Conservation (phyloP, 23 tunicate species). For the Styela clava region DNA sequence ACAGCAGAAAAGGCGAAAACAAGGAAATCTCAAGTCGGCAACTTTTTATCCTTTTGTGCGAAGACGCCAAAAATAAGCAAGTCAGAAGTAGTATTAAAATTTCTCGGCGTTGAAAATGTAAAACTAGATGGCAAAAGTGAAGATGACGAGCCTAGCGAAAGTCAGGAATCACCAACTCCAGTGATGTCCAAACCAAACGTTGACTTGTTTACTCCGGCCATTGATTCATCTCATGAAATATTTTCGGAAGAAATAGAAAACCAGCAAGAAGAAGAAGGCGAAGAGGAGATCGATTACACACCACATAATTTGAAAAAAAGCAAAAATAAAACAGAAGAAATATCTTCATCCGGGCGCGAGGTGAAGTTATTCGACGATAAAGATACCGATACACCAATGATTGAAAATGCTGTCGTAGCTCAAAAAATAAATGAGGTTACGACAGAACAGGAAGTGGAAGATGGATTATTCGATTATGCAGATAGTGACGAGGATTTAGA, state of each 20-base stretch:
- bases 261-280: constrained; percentile 11
- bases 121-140: background rate
- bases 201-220: background rate
- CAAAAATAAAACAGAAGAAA: background rate
- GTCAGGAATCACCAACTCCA: background rate
- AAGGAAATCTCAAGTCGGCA: constrained; percentile 30
- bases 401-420: background rate
- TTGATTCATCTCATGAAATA: background rate
- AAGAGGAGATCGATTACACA: background rate
- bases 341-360: background rate
- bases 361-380: background rate
- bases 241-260: background rate
- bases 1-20: constrained; percentile 24
- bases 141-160: background rate
- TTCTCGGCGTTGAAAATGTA: constrained; percentile 32
- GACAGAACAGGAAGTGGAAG: background rate
- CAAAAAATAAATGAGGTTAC: background rate
- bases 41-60: constrained; percentile 62
- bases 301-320: too few relatives aligned
- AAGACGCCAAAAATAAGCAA: constrained; percentile 35
- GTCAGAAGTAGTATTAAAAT: constrained; percentile 40
- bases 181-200: background rate
- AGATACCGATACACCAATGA: background rate
- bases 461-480: background rate
- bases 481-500: constrained; percentile 17